These are phyloP conservation scores for Gymnothorax reevesii DNA, from an alignment of 2,797 vertebrate genomes.

Conservation along the genomic window DNA sequence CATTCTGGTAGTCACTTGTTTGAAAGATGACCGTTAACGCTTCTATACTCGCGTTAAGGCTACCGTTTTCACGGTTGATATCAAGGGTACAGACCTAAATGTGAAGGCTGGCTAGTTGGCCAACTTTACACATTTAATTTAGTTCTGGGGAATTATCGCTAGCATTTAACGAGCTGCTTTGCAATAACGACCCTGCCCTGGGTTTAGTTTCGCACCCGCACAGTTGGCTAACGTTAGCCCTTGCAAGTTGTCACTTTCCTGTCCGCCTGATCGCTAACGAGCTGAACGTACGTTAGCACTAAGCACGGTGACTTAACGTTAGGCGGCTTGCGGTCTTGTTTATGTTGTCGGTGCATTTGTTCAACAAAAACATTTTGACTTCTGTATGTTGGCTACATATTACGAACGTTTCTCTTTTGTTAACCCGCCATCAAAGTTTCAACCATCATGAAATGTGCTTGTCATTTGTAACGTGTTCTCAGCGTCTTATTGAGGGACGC, in stretches of 20 bases:
- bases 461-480: background rate
- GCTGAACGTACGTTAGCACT: too few species aligned
- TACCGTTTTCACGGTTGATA: background rate
- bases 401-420: background rate
- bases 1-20: background rate
- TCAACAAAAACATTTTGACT: too few species aligned
- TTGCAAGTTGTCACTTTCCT: too few species aligned
- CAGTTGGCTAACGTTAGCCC: background rate
- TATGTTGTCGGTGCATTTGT: too few species aligned
- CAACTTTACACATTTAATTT: background rate
- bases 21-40: background rate
- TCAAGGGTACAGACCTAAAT: background rate
- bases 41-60: background rate
- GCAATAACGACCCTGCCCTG: background rate
- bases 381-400: background rate
- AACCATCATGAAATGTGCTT: too few species aligned
- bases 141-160: too few species aligned
- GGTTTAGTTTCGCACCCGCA: background rate
- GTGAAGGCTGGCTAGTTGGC: background rate
- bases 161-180: background rate
- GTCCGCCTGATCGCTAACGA: too few species aligned
- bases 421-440: too few species aligned
- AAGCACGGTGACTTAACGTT: too few species aligned
- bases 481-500: background rate
- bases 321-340: too few species aligned